Evolutionary conservation across 2,113 vertebrate genomes (phyloP).

Genomic region (Tursiops truncatus): DNA sequence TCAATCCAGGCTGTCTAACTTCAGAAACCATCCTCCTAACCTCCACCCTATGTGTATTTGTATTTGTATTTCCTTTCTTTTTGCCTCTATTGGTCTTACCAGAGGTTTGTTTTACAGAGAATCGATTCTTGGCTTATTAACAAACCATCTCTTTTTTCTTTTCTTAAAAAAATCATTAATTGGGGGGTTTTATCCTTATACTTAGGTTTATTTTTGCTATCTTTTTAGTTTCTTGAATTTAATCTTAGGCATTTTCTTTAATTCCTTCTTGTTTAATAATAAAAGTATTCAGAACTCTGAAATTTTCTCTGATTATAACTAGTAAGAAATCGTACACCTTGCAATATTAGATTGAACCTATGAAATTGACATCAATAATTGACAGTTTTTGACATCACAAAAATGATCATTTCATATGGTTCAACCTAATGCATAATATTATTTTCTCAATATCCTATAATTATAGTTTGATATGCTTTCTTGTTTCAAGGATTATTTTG

Average conservation of each 20-base stretch:
- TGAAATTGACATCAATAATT: background rate
- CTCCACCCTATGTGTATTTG: background rate
- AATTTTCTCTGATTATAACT: background rate
- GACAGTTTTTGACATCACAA: background rate
- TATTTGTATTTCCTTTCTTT: background rate
- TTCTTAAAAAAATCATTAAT: background rate
- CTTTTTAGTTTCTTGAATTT: background rate
- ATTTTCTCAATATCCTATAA: background rate
- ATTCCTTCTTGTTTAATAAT: background rate
- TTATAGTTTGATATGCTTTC: background rate
- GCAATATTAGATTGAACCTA: background rate
- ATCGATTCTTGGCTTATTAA: background rate
- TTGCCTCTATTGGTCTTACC: background rate
- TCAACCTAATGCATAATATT: background rate
- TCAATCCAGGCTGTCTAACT: background rate
- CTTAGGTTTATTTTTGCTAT: background rate
- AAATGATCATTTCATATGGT: background rate
- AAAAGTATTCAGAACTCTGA: background rate
- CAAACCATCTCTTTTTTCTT: background rate
- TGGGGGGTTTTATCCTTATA: background rate
- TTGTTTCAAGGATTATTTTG: background rate
- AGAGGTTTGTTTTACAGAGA: background rate
- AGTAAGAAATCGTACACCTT: background rate
- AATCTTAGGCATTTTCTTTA: background rate
- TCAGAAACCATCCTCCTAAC: background rate